Base-by-base conservation (phyloP, 2,797 vertebrate genomes). In the Anolis apletophallus region DNA sequence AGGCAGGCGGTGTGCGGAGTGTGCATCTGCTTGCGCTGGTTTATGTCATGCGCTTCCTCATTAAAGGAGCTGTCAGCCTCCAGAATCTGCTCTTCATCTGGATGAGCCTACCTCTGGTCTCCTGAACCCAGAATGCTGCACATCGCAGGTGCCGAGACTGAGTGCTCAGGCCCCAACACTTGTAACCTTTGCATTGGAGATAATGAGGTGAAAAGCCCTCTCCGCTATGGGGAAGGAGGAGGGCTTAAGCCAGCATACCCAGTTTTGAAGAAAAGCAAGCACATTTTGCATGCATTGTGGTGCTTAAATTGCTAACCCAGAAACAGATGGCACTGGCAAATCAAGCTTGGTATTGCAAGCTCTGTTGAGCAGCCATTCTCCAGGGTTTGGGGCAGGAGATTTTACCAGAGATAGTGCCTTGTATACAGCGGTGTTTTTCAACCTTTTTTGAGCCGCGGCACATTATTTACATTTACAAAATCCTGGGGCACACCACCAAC, bases 121-220 rank as follows among this genome's bases (percentile, higher is more conserved):
- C 10, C 4, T 26, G 73, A 5, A 19, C 0, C 6, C 26, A 26
- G 55, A 54, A 34, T 36, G 17, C n/a, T 54, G 26, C 32, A 54
- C 29, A 26, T 32, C 16, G 5, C 40, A 40, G 34, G 36, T 61
- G 52, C 80, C 3, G 23, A 50, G 29, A 5, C 40, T 11, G 34
- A 17, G 29, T 1, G 13, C 57, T 73, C 46, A 67, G 36, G 26
- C 21, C 59, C 36, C 19, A 32, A 71, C 1, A 52, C 36, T 36
- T 32, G 16, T 34, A 71, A 69, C 64, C 14, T 83, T 82, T 10
- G 5, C 1, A 16, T n/a, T 78, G 19, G 75, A 80, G 29, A 78
- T 88, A 85, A 86, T 2, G 9, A 29, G 21, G 40, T 72, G 57
- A 67, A 26, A 94, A 82, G 55, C 19, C 50, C 52, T 36, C 19